phyloP scores from a whole-genome alignment of 2,888 invertebrate genomes.

The Mongoloraphidia duomilia region DNA sequence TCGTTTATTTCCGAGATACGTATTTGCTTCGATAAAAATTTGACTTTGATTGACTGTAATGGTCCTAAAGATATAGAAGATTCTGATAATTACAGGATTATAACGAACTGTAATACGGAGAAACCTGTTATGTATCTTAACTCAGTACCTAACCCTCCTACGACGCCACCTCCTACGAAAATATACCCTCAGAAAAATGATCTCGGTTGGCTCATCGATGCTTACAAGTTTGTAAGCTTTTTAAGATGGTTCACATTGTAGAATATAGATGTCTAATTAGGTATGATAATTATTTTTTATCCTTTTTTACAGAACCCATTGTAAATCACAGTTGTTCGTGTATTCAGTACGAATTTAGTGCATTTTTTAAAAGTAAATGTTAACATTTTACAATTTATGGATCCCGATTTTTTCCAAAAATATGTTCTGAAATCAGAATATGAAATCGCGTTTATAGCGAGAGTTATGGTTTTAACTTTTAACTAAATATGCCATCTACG shows the following conservation, averaged over 20 bases:
- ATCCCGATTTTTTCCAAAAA: not conserved
- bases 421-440: too few relatives aligned
- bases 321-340: too few relatives aligned
- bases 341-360: too few relatives aligned
- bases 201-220: slow-evolving; percentile 27
- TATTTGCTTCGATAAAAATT: slow-evolving; percentile 54
- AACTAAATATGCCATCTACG: too few relatives aligned
- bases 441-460: too few relatives aligned
- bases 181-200: not conserved
- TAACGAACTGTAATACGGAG: slow-evolving; percentile 43
- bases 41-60: slow-evolving; percentile 52
- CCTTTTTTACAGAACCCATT: not conserved
- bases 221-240: slow-evolving; percentile 41
- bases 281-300: not conserved
- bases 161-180: not conserved
- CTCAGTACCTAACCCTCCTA: slow-evolving; percentile 26
- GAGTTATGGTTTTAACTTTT: too few relatives aligned
- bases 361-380: too few relatives aligned
- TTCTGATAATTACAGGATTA: slow-evolving; percentile 27
- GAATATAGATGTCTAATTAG: slow-evolving; percentile 7
- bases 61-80: slow-evolving; percentile 27
- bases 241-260: slow-evolving; percentile 49
- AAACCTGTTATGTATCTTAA: slow-evolving; percentile 42
- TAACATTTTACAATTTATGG: not conserved
- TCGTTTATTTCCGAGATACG: slow-evolving; percentile 54